phyloP scores from a whole-genome alignment of 2,113 vertebrate species.

The Callaeas wilsoni region DNA sequence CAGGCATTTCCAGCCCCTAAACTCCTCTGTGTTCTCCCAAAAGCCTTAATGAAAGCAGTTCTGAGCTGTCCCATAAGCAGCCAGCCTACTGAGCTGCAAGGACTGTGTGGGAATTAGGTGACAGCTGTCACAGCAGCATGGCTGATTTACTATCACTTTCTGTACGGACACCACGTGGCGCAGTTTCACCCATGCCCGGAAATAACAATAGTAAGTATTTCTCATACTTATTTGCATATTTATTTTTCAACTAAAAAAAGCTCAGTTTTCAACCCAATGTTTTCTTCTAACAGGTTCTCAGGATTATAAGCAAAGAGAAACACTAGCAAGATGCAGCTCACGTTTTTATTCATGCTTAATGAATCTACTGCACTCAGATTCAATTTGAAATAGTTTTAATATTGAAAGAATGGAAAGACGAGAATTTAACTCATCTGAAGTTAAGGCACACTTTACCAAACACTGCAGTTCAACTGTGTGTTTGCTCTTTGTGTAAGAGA shows the following conservation, averaged over 20 bases:
- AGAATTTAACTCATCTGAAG: neutral
- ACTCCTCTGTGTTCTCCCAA: neutral
- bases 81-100: neutral
- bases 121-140: neutral
- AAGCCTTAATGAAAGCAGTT: neutral
- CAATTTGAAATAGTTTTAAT: neutral
- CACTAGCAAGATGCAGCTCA: neutral
- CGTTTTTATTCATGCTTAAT: neutral
- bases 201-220: neutral
- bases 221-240: neutral
- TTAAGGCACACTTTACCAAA: neutral
- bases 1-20: neutral
- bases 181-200: neutral
- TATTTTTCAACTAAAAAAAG: neutral
- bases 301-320: neutral
- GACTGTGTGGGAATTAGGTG: rapidly evolving
- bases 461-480: neutral
- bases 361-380: neutral
- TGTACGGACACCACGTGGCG: neutral
- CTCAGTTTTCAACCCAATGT: neutral
- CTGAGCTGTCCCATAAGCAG: neutral
- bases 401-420: neutral
- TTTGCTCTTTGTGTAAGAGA: neutral
- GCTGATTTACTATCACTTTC: slow-evolving; percentile 4
- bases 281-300: neutral